A percentile compares a stretch with the other conserved stretches of the same genome.
Conservation (phyloP, 1,140 invertebrate species). For the Apis cerana region DNA sequence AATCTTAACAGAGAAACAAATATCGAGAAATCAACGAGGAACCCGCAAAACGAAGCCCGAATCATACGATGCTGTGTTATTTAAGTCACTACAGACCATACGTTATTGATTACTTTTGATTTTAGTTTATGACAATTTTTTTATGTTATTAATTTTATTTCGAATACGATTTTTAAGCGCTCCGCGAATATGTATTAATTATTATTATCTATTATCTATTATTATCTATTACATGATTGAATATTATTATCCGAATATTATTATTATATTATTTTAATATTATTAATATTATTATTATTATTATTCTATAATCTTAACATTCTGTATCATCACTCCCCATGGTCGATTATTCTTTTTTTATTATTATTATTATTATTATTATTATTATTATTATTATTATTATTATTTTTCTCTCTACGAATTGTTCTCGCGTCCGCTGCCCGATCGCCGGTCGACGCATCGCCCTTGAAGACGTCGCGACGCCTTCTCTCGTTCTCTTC, state of each 20-base stretch:
- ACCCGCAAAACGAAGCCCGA: slow-evolving; percentile 58
- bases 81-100: slow-evolving; percentile 80
- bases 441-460: slow-evolving; percentile 57
- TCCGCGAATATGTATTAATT: slow-evolving; percentile 67
- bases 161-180: slow-evolving; percentile 74
- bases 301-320: slow-evolving; percentile 73
- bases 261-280: slow-evolving; percentile 59
- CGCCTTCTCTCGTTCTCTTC: slow-evolving; percentile 36
- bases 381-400: too few relatives aligned
- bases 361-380: too few relatives aligned
- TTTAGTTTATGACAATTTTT: slow-evolving; percentile 80
- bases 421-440: slow-evolving; percentile 74
- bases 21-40: slow-evolving; percentile 45
- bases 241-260: slow-evolving; percentile 69
- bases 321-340: slow-evolving; percentile 66
- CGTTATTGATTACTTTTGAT: slow-evolving; percentile 79
- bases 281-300: slow-evolving; percentile 69
- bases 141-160: slow-evolving; percentile 81
- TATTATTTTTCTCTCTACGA: slow-evolving; percentile 34
- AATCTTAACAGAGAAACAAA: not conserved
- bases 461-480: slow-evolving; percentile 44
- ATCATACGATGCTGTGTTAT: slow-evolving; percentile 81
- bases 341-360: slow-evolving; percentile 64
- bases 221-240: slow-evolving; percentile 61
- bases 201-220: slow-evolving; percentile 65